Base-by-base conservation (phyloP, 2,888 invertebrate species). In the Drosophila meridiana region DNA sequence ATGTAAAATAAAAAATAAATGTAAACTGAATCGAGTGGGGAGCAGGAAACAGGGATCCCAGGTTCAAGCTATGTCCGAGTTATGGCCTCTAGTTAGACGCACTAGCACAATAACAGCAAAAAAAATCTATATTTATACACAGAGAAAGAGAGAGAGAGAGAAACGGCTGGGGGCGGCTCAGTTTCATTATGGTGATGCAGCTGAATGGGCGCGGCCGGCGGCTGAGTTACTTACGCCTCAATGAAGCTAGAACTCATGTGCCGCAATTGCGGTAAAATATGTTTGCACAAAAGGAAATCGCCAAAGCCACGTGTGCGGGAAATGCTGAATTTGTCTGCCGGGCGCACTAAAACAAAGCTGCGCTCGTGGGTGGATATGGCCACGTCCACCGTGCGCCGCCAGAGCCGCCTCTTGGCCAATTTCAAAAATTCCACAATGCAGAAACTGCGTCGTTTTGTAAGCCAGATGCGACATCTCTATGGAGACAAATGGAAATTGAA, bases 201-300 rank as follows among this genome's bases (percentile, higher is more conserved):
- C 66, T 48, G 43, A 52, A 34, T 34, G 57, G 38, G 45, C 36
- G 57, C 65, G 79, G 63, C 47, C 45, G 67, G 55, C 56, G 50
- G 75, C 72, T 64, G 63, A 67, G 78, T 89, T 85, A 87, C 85
- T 85, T 84, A 85, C 87, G 85, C 79, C 69, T 89, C 80, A 85
- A 84, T 84, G 85, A 79, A 63, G 79, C 68, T 76, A 65, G 69
- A 66, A 59, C 80, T 78, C 72, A 75, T 82, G 71, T 74, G 88
- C 85, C 90, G 90, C 85, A 89, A 85, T 85, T 85, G 85, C 90
- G 85, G 85, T 82, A 85, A 89, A 85, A 89, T 89, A 89, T 85
- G 88, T 85, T 85, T 89, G 85, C 85, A 81, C 89, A 87, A 89
- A 89, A 85, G 85, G 90, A 89, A 85, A 85, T 85, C 85, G 80